Evolutionary conservation across 2,888 invertebrate species (phyloP).

Genomic region (Sinelater perroti): DNA sequence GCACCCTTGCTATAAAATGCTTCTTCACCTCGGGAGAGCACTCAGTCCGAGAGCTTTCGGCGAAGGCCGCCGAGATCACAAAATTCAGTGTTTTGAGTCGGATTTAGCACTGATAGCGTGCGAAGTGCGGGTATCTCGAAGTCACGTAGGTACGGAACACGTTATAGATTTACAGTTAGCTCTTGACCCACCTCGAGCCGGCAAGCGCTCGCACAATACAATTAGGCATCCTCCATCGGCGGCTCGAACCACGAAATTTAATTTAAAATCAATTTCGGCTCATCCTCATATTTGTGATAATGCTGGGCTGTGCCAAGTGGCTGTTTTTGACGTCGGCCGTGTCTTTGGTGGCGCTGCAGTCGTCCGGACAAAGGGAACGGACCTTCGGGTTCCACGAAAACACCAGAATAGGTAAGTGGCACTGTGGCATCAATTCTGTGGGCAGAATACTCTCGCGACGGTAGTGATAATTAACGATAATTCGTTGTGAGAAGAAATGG

Average conservation of each 20-base stretch:
- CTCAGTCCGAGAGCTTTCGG: no score
- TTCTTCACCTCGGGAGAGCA: conserved; percentile 5
- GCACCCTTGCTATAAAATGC: conserved; percentile 41
- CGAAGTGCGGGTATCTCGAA: background rate
- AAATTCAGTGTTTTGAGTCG: background rate
- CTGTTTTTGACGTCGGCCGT: conserved; percentile 64
- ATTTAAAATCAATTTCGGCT: conserved; percentile 36
- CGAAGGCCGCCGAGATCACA: no score
- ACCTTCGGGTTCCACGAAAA: conserved; percentile 45
- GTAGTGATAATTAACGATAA: conserved; percentile 7
- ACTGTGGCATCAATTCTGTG: conserved; percentile 14
- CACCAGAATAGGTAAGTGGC: conserved; percentile 56
- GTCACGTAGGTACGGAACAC: conserved; percentile 31
- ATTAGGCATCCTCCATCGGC: conserved; percentile 21
- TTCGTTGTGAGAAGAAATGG: no score
- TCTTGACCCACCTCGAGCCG: conserved; percentile 46
- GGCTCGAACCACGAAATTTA: conserved; percentile 33
- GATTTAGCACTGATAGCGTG: background rate
- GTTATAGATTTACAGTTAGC: conserved; percentile 48
- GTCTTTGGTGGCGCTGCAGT: conserved; percentile 65
- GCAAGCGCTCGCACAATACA: conserved; percentile 27
- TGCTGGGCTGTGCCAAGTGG: conserved; percentile 63
- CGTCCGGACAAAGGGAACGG: conserved; percentile 60
- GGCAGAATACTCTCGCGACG: background rate
- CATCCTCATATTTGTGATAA: conserved; percentile 34